phyloP scores from a whole-genome alignment of 1,140 invertebrate species.

The Brachionus calyciflorus region DNA sequence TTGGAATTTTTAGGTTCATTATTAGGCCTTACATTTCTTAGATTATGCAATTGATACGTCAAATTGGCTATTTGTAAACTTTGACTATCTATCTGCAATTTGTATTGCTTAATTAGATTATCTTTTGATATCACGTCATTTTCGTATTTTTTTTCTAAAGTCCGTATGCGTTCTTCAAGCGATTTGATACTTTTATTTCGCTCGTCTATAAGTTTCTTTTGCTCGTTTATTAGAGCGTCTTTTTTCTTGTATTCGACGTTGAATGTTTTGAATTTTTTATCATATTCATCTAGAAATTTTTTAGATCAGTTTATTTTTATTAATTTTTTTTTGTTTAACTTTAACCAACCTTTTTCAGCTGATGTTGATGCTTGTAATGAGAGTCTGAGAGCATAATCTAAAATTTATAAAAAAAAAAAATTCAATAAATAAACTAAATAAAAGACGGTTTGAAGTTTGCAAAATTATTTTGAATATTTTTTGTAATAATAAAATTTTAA shows the following conservation, averaged over 20 bases:
- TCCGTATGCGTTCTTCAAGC: slow-evolving; percentile 14
- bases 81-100: slow-evolving; percentile 5
- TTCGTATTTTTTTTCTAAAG: slow-evolving; percentile 27
- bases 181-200: slow-evolving; percentile 23
- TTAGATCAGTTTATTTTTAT: background rate
- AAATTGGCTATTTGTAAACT: slow-evolving; percentile 35
- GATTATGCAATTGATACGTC: slow-evolving; percentile 37
- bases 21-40: background rate
- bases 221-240: slow-evolving; percentile 35
- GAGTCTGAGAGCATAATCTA: slow-evolving; percentile 35
- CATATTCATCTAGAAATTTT: slow-evolving; percentile 17
- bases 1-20: background rate
- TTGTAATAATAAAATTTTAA: no score
- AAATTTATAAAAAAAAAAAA: background rate
- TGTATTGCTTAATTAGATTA: slow-evolving; percentile 15
- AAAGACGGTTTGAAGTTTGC: background rate
- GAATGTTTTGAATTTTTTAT: slow-evolving; percentile 33
- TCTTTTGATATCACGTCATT: slow-evolving; percentile 1
- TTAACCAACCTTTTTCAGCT: slow-evolving; percentile 37
- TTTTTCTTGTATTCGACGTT: slow-evolving; percentile 30
- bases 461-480: no score
- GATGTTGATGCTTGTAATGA: slow-evolving; percentile 15
- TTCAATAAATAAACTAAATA: no score
- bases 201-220: slow-evolving; percentile 40
- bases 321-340: background rate